Base-by-base conservation (phyloP, 2,797 vertebrate species). In the Notolabrus celidotus region DNA sequence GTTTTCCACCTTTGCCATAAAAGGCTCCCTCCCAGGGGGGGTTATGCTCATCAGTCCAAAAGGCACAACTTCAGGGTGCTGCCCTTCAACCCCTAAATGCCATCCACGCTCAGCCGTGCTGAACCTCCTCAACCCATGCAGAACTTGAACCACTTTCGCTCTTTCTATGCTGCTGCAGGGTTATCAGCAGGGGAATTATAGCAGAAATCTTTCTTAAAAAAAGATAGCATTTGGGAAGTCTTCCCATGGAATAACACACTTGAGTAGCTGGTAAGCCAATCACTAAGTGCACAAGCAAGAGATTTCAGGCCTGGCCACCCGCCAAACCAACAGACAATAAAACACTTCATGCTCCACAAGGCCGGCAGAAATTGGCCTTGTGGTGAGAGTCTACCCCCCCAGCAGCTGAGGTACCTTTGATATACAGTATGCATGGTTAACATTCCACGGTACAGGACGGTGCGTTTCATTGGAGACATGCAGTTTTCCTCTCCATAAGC, bases 91-190 rank as follows among this genome's bases (percentile, higher is more conserved):
- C 84, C 65, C 56, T 57, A 80, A 91, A 92, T 86, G 89, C 74
- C 90, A 89, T 87, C 89, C 82, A 76, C 47, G 79, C 76, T 87
- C 88, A 86, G 81, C 58, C 60, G 87, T 62, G 86, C 90, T 84
- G 89, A 91, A 92, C 90, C 87, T 79, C 78, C 79, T 80, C 80
- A 86, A 91, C 64, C 86, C 89, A 89, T 83, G 86, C 89, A 91
- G 91, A 93, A 93, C 86, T 57, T 51, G 17, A 84, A 82, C 63
- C 83, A 60, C 75, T 89, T 82, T 87, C 70, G 52, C 67, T 84
- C 62, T 76, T 66, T 84, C 71, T 73, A 74, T 80, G 60, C 79
- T 27, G 67, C 62, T 46, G 84, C 85, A 83, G 65, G 74, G 50
- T 79, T 70, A 81, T 78, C 74, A 80, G 72, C 77, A 10, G 49